Evolutionary conservation across 2,113 vertebrate species (phyloP), one percentile per base, ranked within the genome.

Genomic region (Ochotona curzoniae): DNA sequence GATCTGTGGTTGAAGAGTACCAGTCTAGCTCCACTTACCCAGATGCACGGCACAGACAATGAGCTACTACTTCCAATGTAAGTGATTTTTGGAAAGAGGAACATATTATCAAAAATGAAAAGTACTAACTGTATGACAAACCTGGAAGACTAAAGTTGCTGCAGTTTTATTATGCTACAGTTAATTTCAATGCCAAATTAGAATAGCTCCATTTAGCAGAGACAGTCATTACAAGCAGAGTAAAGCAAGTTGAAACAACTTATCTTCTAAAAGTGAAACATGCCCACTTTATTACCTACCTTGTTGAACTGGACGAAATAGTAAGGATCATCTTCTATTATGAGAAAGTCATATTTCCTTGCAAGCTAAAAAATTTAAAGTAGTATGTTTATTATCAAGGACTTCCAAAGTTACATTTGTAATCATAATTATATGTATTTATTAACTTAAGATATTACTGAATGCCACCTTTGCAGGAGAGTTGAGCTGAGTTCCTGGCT

Each of bases 311-410:
- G 99, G 91, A 99, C 97, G 96, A 99, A 99, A 95, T 99, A 99
- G 97, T 99, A 99, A 1, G 99, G 99, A 96, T 99, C 99, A 6
- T 99, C 99, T 98, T 99, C 99, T 94, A 99, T 98, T 96, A 99
- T 99, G 57, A 99, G 99, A 95, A 99, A 98, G 97, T 99, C 98
- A 30, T 99, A 99, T 95, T 98, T 97, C 95, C 98, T 98, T 90
- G 99, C 99, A 93, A 99, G 98, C 99, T 99, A 54, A 89, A 96
- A 97, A 26, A 30, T 89, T 44, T 74, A 74, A 95, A 93, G 63
- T 61, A 87, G 63, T 51, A 57, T 28, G 28, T 75, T 94, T 91
- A 86, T n/a, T 86, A 78, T 90, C 63, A 87, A 67, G 26, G 80
- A 3, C 18, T 57, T 44, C 26, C 38, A 44, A 44, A 44, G 6